Evolutionary conservation across 2,797 vertebrate species (phyloP).

Genomic region (Tokudaia tokunoshimensis): DNA sequence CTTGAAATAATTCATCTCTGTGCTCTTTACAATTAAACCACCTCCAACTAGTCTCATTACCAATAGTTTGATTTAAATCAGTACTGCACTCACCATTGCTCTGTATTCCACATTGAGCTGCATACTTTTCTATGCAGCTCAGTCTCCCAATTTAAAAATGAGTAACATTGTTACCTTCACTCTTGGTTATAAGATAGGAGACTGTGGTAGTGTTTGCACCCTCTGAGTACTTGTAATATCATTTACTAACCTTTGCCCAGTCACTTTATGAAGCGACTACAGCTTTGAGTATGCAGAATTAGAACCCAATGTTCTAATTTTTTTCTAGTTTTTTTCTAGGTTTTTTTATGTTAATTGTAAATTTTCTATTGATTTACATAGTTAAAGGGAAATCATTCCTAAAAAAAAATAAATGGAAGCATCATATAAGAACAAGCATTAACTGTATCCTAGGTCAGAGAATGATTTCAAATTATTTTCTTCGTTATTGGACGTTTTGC

Average conservation of each 20-base stretch:
- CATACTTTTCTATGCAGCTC: not conserved
- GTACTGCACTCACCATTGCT: not conserved
- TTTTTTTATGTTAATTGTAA: not conserved
- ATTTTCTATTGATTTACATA: conserved; percentile 6
- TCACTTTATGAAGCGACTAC: not conserved
- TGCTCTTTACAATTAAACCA: not conserved
- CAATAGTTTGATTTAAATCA: not conserved
- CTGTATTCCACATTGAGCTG: not conserved
- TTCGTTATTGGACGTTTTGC: not conserved
- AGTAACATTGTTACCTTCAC: not conserved
- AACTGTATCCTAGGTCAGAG: not conserved
- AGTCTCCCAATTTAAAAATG: conserved; percentile 9
- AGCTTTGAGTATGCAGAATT: not conserved
- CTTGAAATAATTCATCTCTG: not conserved
- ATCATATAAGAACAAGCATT: not conserved
- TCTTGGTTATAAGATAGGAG: not conserved
- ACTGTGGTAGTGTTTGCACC: not conserved
- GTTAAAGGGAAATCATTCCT: not conserved
- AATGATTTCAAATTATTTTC: not conserved
- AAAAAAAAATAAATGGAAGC: conserved; percentile 28
- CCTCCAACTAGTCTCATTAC: not conserved
- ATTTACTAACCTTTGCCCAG: not conserved
- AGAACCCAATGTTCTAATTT: too few species aligned
- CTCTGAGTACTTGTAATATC: not conserved
- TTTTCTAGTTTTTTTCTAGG: too few species aligned